Percentiles rank a stretch among this genome's conserved stretches.
These are phyloP conservation scores for Rhinogobio ventralis DNA, from an alignment of 2,797 vertebrate genomes.

Conservation along the genomic window DNA sequence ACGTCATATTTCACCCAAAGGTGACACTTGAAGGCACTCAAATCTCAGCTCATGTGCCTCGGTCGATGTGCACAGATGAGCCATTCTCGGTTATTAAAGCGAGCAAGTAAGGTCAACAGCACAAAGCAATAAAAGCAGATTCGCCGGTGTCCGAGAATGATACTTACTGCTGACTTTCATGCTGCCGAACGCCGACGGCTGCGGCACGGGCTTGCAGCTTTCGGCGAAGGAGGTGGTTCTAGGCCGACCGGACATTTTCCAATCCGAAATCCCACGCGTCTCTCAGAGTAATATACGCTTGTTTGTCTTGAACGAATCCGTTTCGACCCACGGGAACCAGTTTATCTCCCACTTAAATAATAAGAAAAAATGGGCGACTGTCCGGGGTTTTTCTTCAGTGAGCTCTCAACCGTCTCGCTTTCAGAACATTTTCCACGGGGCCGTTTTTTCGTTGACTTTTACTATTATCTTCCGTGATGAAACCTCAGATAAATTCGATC, in stretches of 20 bases:
- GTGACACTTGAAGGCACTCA: slow-evolving; percentile 47
- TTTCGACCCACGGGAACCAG: slow-evolving; percentile 59
- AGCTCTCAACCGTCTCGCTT: slow-evolving; percentile 60
- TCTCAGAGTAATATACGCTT: slow-evolving; percentile 67
- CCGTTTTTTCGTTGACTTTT: slow-evolving; percentile 58
- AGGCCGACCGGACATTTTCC: slow-evolving; percentile 97
- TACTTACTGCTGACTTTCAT: slow-evolving; percentile 99
- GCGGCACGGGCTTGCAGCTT: slow-evolving; percentile 98
- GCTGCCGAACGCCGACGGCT: slow-evolving; percentile 97
- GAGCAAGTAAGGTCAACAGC: slow-evolving; percentile 17
- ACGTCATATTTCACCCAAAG: slow-evolving; percentile 44
- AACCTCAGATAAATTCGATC: slow-evolving; percentile 73
- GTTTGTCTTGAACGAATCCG: slow-evolving; percentile 57
- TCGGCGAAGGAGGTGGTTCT: slow-evolving; percentile 99
- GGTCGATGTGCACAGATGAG: slow-evolving; percentile 44
- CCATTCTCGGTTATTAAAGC: slow-evolving; percentile 60
- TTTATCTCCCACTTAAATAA: slow-evolving; percentile 11
- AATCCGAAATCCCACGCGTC: slow-evolving; percentile 68
- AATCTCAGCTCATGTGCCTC: slow-evolving; percentile 60
- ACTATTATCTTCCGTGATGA: slow-evolving; percentile 59
- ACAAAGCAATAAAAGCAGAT: not conserved
- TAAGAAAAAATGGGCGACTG: slow-evolving; percentile 49
- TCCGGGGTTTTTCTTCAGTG: slow-evolving; percentile 60
- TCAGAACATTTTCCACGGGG: slow-evolving; percentile 72
- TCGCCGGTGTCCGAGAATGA: not conserved